Evolutionary conservation across 2,113 vertebrate species (phyloP).

Genomic region (Caracal caracal): DNA sequence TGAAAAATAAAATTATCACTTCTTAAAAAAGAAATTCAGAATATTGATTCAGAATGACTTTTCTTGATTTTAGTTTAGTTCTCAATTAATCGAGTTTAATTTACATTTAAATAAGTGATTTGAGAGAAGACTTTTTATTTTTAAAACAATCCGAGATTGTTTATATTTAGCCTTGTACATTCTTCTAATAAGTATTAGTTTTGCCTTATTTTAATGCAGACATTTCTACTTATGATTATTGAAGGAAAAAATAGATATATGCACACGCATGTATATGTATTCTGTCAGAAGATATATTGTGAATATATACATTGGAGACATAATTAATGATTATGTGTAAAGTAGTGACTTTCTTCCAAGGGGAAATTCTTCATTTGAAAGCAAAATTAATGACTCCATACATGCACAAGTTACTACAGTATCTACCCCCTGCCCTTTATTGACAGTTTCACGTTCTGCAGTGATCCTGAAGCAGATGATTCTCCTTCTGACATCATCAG

Average conservation of each 20-base stretch:
- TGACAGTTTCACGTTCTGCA: background rate
- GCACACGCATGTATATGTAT: background rate
- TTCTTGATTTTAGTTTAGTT: background rate
- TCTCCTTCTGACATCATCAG: background rate
- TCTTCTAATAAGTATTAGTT: background rate
- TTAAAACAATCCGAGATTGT: background rate
- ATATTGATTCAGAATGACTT: background rate
- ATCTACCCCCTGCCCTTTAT: background rate
- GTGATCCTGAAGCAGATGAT: background rate
- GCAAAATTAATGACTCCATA: background rate
- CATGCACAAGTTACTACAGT: background rate
- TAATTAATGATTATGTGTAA: background rate
- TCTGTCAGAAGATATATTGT: background rate
- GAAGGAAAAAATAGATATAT: background rate
- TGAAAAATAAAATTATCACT: slow-evolving; percentile 48
- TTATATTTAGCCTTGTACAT: background rate
- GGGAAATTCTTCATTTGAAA: background rate
- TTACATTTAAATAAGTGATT: background rate
- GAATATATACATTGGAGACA: background rate
- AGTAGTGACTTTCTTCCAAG: background rate
- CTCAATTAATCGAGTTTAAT: slow-evolving; percentile 8
- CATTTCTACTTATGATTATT: background rate
- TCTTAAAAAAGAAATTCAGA: background rate
- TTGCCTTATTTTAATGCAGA: background rate
- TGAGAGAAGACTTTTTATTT: background rate